Evolutionary conservation across 37 sponge, comb jelly and placozoan species (phyloP), one percentile per base, ranked within the genome.

Genomic region (Crambe crambe): DNA sequence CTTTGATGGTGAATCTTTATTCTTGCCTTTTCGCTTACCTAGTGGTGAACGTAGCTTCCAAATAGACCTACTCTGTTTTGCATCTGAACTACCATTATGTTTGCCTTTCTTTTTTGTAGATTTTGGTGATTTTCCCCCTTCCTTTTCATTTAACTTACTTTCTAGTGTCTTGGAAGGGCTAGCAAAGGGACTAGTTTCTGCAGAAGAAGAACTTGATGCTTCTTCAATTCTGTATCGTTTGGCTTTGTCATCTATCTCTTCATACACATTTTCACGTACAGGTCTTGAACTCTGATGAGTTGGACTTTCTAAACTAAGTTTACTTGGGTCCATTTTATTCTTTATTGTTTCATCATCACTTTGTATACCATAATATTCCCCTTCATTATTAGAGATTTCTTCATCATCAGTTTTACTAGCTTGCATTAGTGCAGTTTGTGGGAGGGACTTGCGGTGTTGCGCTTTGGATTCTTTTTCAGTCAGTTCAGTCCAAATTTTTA

Each of bases 401-500:
- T 47, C 51, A 47, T 47, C 51, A 47, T 47, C 51, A 15, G 51
- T 47, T 47, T 47, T 47, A 15, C 10, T 15, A 47, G 51, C 51
- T 47, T 6, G 10, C 12, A 47, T 47, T 6, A 47, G 51, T 12
- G 51, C 6, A 12, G 51, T 15, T 47, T 15, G 12, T 12, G 6
- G 51, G 6, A 47, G 51, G 6, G 51, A 26, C 64, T 61, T 76
- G 9, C 64, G 26, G 3, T 73, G 5, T 2, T 44, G 6, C 22
- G 27, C 31, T 58, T 20, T 32, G 18, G 4, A 25, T 61, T 76
- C 42, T 26, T 81, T 25, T 41, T 67, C 41, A 2, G 32, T 61
- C 35, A 60, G 70, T 18, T 81, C 72, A 34, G 38, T 25, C 81
- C 72, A 72, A 20, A 70, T 25, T n/a, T 72, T 72, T n/a, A 72